Evolutionary conservation across 2,888 invertebrate genomes (phyloP).

Genomic region (Pachymerium ferrugineum): DNA sequence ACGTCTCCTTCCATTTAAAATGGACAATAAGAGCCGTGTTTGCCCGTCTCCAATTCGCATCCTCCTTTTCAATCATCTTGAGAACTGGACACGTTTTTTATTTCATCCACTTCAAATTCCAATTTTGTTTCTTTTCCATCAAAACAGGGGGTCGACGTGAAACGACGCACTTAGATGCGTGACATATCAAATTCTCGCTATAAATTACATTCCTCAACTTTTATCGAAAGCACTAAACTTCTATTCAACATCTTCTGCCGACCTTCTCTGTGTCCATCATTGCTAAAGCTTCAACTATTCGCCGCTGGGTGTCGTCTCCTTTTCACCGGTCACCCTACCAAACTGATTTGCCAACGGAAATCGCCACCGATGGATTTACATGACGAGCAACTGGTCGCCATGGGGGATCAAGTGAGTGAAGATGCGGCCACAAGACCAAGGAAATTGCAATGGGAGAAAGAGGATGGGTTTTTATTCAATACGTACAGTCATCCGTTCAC

Average conservation of each 20-base stretch:
- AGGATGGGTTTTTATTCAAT: no score
- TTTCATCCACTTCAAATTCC: background rate
- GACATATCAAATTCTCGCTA: slow-evolving; percentile 1
- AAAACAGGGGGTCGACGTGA: background rate
- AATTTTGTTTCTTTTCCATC: slow-evolving; percentile 16
- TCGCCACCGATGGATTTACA: background rate
- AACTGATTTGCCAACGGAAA: background rate
- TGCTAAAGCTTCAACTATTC: background rate
- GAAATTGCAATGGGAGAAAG: no score
- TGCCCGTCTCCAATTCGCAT: no score
- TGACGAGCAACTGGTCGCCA: no score
- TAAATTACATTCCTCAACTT: slow-evolving; percentile 6
- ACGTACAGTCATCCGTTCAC: no score
- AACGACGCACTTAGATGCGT: background rate
- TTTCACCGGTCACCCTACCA: background rate
- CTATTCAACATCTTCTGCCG: background rate
- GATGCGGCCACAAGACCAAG: no score
- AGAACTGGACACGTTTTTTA: background rate
- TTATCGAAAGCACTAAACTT: background rate
- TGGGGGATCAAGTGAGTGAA: no score
- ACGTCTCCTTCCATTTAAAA: no score
- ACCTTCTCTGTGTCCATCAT: background rate
- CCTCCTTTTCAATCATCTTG: no score
- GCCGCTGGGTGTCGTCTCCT: background rate
- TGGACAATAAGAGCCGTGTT: no score